Conservation (phyloP, 2,797 vertebrate species). For the Prunella strophiata region DNA sequence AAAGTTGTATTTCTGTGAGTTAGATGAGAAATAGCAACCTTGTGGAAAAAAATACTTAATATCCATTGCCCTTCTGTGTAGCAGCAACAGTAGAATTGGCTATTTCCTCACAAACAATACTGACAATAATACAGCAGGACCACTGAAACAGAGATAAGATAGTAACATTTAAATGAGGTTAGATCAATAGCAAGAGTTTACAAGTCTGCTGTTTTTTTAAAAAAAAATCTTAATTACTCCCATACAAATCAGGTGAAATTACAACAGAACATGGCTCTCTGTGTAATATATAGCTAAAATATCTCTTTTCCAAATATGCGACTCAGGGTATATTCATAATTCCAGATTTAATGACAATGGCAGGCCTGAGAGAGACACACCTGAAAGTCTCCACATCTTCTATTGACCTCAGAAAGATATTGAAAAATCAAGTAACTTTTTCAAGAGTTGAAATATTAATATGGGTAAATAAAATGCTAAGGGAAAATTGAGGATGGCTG, state of each 20-base stretch:
- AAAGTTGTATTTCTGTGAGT: not conserved
- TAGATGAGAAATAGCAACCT: not conserved
- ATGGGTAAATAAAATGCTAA: not conserved
- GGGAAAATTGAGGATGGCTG: not conserved
- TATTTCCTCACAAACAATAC: not conserved
- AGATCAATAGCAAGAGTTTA: not conserved
- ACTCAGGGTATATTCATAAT: not conserved
- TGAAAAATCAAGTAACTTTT: not conserved
- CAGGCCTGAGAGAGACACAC: not conserved
- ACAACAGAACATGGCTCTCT: not conserved
- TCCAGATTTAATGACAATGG: not conserved
- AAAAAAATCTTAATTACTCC: not conserved
- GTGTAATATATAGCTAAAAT: not conserved
- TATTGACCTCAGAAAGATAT: not conserved
- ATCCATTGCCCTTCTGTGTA: not conserved
- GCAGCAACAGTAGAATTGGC: not conserved
- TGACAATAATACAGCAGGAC: not conserved
- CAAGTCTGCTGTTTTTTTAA: not conserved
- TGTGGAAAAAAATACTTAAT: not conserved
- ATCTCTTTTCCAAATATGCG: not conserved
- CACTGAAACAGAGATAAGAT: not conserved
- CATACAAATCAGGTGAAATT: not conserved
- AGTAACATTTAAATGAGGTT: not conserved
- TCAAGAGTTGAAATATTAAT: not conserved
- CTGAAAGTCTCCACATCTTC: not conserved